A percentile compares a stretch with the other conserved stretches of the same genome.
These are phyloP conservation scores for Vespertilio murinus DNA, from an alignment of 2,797 vertebrate species.

Conservation along the genomic window DNA sequence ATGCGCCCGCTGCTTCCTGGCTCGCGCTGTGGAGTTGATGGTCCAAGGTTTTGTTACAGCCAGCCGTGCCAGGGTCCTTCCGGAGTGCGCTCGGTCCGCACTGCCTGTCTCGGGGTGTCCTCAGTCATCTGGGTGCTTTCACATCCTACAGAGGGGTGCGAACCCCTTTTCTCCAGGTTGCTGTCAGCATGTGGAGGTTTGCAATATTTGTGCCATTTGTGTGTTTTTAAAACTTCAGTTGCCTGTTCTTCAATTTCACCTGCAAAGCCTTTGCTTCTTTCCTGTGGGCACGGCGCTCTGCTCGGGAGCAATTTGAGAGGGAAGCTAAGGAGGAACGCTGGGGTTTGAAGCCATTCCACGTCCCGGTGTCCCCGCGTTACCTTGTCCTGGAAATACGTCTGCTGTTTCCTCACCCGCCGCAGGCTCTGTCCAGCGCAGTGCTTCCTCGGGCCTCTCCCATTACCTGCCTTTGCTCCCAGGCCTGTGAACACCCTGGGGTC, in stretches of 20 bases:
- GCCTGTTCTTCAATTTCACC: slow-evolving; percentile 62
- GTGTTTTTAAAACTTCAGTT: slow-evolving; percentile 44
- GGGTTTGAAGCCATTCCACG: slow-evolving; percentile 46
- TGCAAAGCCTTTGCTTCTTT: slow-evolving; percentile 66
- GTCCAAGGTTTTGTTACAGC: slow-evolving; percentile 75
- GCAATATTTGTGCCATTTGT: background rate
- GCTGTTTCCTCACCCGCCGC: slow-evolving; percentile 56
- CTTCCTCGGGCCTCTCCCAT: slow-evolving; percentile 70
- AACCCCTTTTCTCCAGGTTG: background rate
- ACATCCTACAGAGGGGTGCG: slow-evolving; percentile 35
- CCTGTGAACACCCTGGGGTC: slow-evolving; percentile 63
- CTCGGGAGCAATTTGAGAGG: slow-evolving; percentile 52
- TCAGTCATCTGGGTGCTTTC: slow-evolving; percentile 70
- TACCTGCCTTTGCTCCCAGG: slow-evolving; percentile 79
- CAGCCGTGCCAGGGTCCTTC: slow-evolving; percentile 71
- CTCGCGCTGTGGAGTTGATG: slow-evolving; percentile 82
- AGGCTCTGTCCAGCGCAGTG: slow-evolving; percentile 50
- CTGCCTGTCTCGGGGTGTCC: slow-evolving; percentile 72
- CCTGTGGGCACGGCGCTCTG: slow-evolving; percentile 69
- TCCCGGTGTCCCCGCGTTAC: slow-evolving; percentile 55
- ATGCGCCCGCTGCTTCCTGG: slow-evolving; percentile 78
- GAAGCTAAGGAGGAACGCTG: slow-evolving; percentile 64
- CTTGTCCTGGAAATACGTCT: slow-evolving; percentile 70
- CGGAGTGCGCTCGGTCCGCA: slow-evolving; percentile 63
- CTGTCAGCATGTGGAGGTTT: slow-evolving; percentile 66